Conservation (phyloP, 37 sponge, comb jelly and placozoan genomes). For the Agelas oroides region DNA sequence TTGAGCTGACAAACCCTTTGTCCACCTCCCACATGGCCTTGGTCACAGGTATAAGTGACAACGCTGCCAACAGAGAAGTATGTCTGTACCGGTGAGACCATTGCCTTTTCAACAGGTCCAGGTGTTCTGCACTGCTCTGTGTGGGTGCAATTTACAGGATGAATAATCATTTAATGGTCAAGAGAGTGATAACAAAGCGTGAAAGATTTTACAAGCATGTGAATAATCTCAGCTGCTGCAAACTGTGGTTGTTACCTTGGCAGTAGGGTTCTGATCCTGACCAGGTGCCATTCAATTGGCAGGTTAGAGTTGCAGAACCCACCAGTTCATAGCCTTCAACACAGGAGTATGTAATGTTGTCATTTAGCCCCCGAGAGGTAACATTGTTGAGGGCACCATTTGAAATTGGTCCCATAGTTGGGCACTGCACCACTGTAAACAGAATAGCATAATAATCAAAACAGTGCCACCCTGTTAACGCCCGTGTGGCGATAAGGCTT, state of each 20-base stretch:
- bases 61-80: background rate
- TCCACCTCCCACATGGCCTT: conserved; percentile 1
- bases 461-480: too few species aligned
- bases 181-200: too few species aligned
- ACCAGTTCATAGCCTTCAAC: conserved; percentile 2
- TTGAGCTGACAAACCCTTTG: conserved; percentile 25
- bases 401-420: background rate
- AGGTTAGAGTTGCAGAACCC: background rate
- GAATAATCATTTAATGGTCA: too few species aligned
- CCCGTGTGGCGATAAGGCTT: too few species aligned
- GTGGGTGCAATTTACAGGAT: too few species aligned
- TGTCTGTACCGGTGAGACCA: background rate
- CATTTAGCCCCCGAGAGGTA: background rate
- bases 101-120: background rate
- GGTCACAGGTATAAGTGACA: background rate
- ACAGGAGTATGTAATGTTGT: background rate
- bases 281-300: conserved; percentile 19
- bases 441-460: too few species aligned
- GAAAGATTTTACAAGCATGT: too few species aligned
- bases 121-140: conserved; percentile 1
- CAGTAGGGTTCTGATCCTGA: conserved; percentile 1
- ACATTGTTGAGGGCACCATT: background rate
- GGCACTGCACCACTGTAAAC: too few species aligned
- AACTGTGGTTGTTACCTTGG: conserved; percentile 1
- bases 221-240: background rate